Conservation (phyloP, 2,113 vertebrate species). For the Sminthopsis crassicaudata region DNA sequence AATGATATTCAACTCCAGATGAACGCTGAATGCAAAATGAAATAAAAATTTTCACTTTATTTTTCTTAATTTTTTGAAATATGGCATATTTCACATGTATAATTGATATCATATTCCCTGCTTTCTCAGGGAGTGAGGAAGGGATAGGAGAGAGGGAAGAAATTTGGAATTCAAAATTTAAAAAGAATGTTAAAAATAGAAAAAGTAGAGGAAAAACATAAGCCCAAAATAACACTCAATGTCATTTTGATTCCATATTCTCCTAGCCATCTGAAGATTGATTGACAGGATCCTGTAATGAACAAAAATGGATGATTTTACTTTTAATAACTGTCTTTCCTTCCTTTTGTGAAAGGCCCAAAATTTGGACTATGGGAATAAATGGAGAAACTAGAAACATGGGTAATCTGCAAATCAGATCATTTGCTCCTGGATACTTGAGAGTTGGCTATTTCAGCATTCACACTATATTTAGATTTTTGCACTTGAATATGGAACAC, state of each 20-base stretch:
- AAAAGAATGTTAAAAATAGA: not conserved
- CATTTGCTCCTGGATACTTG: not conserved
- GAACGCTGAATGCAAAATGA: not conserved
- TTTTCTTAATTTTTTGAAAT: not conserved
- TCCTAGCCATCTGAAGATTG: not conserved
- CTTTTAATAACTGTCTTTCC: not conserved
- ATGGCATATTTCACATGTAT: not conserved
- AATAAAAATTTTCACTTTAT: not conserved
- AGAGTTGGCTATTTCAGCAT: not conserved
- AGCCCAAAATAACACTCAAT: not conserved
- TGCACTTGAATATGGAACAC: slow-evolving; percentile 15
- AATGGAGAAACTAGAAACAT: not conserved
- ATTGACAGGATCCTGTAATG: not conserved
- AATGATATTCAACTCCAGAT: not conserved
- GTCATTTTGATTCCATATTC: not conserved
- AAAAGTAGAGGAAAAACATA: not conserved
- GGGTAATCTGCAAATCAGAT: not conserved
- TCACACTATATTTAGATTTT: slow-evolving; percentile 12
- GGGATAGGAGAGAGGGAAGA: not conserved
- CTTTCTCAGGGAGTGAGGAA: not conserved
- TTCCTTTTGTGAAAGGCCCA: not conserved
- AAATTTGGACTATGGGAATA: not conserved
- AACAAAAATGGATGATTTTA: not conserved
- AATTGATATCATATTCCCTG: not conserved
- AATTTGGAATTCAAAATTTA: not conserved